Percentiles rank a stretch among this genome's conserved stretches.
Evolutionary conservation across 2,888 invertebrate genomes (phyloP).

Genomic region (Agrenia bidenticulata): DNA sequence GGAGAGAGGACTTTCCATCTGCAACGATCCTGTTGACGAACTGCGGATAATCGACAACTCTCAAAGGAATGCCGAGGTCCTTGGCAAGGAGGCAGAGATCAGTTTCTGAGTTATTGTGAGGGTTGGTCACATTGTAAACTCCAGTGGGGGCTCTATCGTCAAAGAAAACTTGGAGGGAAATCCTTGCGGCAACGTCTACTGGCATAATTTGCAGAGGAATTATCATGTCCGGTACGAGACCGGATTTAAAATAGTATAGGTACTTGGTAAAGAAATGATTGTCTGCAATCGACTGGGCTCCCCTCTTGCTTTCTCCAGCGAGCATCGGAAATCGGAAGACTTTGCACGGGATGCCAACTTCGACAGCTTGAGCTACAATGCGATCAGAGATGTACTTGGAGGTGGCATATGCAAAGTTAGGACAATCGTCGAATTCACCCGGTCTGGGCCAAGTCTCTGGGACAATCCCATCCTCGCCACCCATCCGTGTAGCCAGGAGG

Average conservation of each 20-base stretch:
- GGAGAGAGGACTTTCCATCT: background rate
- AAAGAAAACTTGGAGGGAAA: slow-evolving; percentile 18
- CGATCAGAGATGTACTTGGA: slow-evolving; percentile 7
- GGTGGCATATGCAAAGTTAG: background rate
- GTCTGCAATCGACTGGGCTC: background rate
- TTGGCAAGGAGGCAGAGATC: slow-evolving; percentile 19
- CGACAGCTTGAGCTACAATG: background rate
- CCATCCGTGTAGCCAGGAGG: background rate
- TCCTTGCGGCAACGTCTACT: slow-evolving; percentile 14
- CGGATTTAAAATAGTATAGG: slow-evolving; percentile 18
- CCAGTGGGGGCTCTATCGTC: background rate
- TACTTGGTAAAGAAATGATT: slow-evolving; percentile 22
- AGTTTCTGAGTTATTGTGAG: slow-evolving; percentile 9
- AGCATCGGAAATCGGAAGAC: background rate
- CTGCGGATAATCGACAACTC: slow-evolving; percentile 7
- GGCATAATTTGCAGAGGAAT: slow-evolving; percentile 18
- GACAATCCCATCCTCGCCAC: background rate
- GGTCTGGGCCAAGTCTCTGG: background rate
- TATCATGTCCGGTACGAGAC: slow-evolving; percentile 17
- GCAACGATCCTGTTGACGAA: background rate
- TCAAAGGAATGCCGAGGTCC: slow-evolving; percentile 15
- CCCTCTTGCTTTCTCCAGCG: background rate
- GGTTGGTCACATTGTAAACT: slow-evolving; percentile 20
- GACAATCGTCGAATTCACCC: slow-evolving; percentile 9
- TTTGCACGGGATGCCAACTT: slow-evolving; percentile 1